A percentile compares a stretch with the other conserved stretches of the same genome.
phyloP scores from a whole-genome alignment of 92 coral and sea anemone genomes.

The Phenganax stokvisi region DNA sequence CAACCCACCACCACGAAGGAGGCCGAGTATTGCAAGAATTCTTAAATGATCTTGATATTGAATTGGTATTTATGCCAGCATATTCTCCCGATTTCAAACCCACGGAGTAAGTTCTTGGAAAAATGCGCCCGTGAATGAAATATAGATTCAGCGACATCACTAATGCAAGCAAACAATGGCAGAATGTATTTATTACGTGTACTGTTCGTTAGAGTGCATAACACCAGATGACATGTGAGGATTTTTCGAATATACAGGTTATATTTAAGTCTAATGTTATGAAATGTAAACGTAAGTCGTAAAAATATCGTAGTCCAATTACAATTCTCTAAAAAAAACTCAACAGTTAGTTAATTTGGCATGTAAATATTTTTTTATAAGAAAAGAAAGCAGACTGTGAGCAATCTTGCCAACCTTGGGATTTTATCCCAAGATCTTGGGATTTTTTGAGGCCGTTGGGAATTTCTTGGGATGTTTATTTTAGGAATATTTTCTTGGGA shows the following conservation, averaged over 20 bases:
- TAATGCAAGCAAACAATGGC: background rate
- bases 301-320: background rate
- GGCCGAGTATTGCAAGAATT: constrained; percentile 3
- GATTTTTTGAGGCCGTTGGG: too few species aligned
- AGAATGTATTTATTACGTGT: background rate
- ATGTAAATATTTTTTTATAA: too few species aligned
- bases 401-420: too few species aligned
- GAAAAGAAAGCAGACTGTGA: too few species aligned
- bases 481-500: too few species aligned
- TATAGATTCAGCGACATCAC: background rate
- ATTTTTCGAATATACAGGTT: background rate
- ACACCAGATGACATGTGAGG: background rate
- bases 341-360: too few species aligned
- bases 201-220: background rate
- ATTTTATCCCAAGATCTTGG: too few species aligned
- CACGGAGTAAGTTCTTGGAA: constrained; percentile 42
- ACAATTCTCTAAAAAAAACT: too few species aligned
- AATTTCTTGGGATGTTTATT: too few species aligned
- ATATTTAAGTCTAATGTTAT: background rate
- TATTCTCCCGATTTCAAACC: constrained; percentile 40
- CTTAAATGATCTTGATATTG: constrained; percentile 7
- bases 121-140: constrained; percentile 5
- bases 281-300: background rate
- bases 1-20: constrained; percentile 16
- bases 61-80: constrained; percentile 45